These are phyloP conservation scores for Mantis religiosa DNA, from an alignment of 2,888 invertebrate species.

Conservation along the genomic window DNA sequence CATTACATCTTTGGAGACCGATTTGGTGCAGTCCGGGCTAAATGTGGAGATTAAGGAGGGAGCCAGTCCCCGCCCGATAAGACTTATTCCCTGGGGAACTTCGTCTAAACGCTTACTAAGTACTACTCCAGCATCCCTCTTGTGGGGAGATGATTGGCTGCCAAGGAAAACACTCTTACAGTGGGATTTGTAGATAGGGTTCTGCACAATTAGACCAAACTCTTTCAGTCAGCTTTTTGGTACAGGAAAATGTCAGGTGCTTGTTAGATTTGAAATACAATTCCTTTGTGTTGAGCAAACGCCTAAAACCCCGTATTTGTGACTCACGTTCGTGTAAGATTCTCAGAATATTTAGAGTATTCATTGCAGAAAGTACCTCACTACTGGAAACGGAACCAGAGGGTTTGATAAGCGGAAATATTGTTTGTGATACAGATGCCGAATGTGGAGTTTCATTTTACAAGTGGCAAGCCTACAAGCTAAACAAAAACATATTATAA, in stretches of 20 bases:
- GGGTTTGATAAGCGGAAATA: no score
- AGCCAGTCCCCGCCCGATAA: neutral
- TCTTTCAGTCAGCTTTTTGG: neutral
- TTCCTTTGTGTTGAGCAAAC: no score
- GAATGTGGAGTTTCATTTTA: no score
- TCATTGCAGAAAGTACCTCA: no score
- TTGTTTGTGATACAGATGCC: no score
- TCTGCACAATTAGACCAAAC: neutral
- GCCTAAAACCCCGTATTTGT: no score
- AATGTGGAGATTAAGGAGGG: neutral
- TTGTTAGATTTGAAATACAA: neutral
- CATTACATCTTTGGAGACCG: neutral
- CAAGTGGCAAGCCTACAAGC: no score
- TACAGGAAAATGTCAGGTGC: neutral
- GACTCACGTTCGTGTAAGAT: no score
- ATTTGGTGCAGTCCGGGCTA: neutral
- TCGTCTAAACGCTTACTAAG: neutral
- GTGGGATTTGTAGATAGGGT: neutral
- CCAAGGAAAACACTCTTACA: neutral
- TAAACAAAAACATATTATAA: no score
- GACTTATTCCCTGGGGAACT: neutral
- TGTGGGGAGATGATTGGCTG: neutral
- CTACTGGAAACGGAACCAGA: no score
- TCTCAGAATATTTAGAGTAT: no score
- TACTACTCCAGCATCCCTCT: neutral